Percentiles rank a stretch among this genome's conserved stretches.
phyloP scores from a whole-genome alignment of 2,888 invertebrate genomes.

The Lamellibrachia columna region DNA sequence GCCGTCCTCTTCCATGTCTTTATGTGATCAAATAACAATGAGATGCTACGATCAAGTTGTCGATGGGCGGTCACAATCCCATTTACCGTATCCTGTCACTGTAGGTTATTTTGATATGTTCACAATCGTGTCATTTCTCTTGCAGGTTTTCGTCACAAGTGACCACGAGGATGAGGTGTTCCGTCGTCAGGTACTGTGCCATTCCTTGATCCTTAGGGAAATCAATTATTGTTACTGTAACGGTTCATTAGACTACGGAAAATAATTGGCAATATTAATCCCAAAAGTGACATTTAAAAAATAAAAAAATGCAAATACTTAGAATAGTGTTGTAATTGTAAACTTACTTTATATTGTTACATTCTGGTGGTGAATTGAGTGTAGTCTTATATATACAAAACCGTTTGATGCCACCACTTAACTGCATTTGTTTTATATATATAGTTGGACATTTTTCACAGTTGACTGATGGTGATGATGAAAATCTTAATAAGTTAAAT shows the following conservation, averaged over 20 bases:
- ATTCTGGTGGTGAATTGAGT: background rate
- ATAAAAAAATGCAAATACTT: background rate
- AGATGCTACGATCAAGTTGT: background rate
- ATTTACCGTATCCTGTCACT: background rate
- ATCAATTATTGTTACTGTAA: background rate
- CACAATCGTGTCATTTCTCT: background rate
- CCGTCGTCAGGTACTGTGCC: background rate
- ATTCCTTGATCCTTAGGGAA: background rate
- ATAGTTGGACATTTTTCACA: background rate
- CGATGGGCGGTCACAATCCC: too few relatives aligned
- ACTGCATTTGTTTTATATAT: background rate
- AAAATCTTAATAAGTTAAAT: background rate
- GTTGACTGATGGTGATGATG: constrained; percentile 17
- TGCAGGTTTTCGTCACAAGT: background rate
- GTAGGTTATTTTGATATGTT: background rate
- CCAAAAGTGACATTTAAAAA: background rate
- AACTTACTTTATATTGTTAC: background rate
- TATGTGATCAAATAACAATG: background rate
- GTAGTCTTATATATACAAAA: background rate
- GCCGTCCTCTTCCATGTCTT: background rate
- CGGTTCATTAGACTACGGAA: background rate
- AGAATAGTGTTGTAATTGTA: background rate
- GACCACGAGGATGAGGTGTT: background rate
- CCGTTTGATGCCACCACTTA: background rate
- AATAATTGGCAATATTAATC: background rate